phyloP scores from a whole-genome alignment of 2,113 vertebrate species.

The Brachyhypopomus occidentalis region DNA sequence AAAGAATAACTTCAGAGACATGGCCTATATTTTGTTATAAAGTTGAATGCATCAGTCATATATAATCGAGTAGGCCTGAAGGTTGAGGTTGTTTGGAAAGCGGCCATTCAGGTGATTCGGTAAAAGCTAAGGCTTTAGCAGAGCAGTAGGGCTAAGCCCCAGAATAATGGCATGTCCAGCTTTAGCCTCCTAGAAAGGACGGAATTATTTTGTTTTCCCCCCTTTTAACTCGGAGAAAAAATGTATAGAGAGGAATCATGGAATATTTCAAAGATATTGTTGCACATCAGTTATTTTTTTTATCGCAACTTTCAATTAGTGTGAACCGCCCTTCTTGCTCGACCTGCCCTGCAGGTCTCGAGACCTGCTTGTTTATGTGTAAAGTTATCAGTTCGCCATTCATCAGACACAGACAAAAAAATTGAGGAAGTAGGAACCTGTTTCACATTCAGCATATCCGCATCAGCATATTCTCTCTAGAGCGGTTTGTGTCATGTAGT shows the following conservation, averaged over 20 bases:
- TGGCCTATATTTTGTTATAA: too few species aligned
- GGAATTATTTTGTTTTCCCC: not conserved
- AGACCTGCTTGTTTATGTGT: not conserved
- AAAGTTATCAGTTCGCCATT: not conserved
- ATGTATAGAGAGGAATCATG: not conserved
- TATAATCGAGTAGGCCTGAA: too few species aligned
- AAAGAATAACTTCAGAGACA: too few species aligned
- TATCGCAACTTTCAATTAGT: not conserved
- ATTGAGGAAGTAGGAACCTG: not conserved
- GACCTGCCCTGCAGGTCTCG: not conserved
- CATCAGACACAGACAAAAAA: too few species aligned
- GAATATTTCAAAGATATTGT: not conserved
- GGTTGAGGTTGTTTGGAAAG: too few species aligned
- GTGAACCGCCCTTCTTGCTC: not conserved
- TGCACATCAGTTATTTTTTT: not conserved
- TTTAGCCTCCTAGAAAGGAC: not conserved
- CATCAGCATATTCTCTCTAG: not conserved
- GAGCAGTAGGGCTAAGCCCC: too few species aligned
- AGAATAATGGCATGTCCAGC: too few species aligned
- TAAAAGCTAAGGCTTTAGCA: too few species aligned
- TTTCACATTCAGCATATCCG: not conserved
- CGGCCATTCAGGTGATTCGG: too few species aligned
- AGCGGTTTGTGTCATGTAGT: not conserved
- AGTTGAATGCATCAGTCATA: too few species aligned
- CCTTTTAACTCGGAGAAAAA: not conserved